Evolutionary conservation across 1,140 invertebrate species (phyloP).

Genomic region (Gerris buenoi): DNA sequence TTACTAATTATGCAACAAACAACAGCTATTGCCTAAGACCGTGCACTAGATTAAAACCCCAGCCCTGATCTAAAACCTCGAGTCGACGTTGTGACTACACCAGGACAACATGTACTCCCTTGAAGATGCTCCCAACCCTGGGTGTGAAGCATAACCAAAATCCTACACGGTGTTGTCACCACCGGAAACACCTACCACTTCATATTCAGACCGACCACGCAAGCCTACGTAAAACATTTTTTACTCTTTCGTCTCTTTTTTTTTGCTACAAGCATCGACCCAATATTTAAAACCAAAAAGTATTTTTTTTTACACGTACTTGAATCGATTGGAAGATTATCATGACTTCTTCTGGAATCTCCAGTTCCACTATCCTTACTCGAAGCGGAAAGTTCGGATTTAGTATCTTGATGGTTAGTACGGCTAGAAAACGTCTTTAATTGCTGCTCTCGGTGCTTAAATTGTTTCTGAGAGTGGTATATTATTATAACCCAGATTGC

Average conservation of each 20-base stretch:
- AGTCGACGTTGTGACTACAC: too few species aligned
- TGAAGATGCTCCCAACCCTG: too few species aligned
- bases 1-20: too few species aligned
- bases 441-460: not conserved
- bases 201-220: not conserved
- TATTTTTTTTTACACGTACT: not conserved
- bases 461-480: constrained; percentile 59
- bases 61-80: too few species aligned
- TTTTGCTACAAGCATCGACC: too few species aligned
- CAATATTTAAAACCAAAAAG: too few species aligned
- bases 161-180: not conserved
- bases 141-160: too few species aligned
- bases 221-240: not conserved
- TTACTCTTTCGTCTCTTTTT: not conserved
- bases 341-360: constrained; percentile 40
- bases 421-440: not conserved
- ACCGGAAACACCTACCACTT: not conserved
- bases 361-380: constrained; percentile 45
- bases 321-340: constrained; percentile 31
- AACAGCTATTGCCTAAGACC: too few species aligned
- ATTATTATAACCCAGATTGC: constrained; percentile 84
- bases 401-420: constrained; percentile 27
- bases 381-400: constrained; percentile 34
- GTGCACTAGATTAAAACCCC: too few species aligned
- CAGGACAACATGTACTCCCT: too few species aligned